phyloP scores from a whole-genome alignment of 2,113 vertebrate genomes.

The Mus spicilegus region DNA sequence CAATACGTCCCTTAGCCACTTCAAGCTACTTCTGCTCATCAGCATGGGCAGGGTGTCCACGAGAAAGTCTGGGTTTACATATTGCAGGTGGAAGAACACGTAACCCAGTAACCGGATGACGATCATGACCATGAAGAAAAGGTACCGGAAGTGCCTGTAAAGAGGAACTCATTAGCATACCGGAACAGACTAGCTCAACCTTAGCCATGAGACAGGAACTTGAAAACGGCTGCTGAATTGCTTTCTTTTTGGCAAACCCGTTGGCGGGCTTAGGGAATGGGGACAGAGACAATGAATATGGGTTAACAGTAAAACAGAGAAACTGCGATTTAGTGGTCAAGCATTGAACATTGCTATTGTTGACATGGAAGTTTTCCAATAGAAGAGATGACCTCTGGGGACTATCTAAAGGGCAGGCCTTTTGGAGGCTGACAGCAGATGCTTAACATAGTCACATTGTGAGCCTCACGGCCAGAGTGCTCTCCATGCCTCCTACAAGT shows the following conservation, averaged over 20 bases:
- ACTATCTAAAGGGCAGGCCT: background rate
- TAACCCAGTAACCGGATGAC: constrained; percentile 59
- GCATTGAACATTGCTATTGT: background rate
- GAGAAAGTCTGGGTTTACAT: constrained; percentile 63
- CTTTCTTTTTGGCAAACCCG: background rate
- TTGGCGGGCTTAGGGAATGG: background rate
- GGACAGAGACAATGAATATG: background rate
- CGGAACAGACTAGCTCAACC: background rate
- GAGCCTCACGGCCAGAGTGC: background rate
- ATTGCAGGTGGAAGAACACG: constrained; percentile 57
- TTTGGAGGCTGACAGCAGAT: background rate
- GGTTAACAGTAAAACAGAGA: background rate
- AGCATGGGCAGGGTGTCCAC: constrained; percentile 49
- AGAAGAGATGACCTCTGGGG: background rate
- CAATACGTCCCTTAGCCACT: constrained; percentile 41
- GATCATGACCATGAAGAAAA: constrained; percentile 57
- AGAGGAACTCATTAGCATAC: background rate
- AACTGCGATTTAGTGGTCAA: background rate
- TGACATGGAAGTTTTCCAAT: background rate
- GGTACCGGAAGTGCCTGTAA: constrained; percentile 23
- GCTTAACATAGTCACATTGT: background rate
- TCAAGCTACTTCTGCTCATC: constrained; percentile 61
- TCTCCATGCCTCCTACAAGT: background rate
- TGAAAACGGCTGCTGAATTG: background rate
- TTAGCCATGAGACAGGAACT: background rate